phyloP scores from a whole-genome alignment of 2,113 vertebrate genomes.

The Tachysurus vachellii region DNA sequence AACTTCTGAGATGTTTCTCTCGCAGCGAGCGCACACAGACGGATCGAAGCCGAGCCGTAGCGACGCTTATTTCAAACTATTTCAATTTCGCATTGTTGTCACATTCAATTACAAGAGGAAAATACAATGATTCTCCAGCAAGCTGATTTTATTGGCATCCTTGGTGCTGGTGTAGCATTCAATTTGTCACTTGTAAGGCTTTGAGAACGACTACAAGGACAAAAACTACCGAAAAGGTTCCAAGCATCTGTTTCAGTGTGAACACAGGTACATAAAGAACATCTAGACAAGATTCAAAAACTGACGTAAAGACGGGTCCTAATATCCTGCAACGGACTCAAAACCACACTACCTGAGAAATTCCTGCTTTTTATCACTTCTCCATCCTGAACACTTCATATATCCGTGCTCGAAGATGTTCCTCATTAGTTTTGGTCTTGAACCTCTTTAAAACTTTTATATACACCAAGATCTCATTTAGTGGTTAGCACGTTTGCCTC shows the following conservation, averaged over 20 bases:
- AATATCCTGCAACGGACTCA: neutral
- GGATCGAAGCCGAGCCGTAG: neutral
- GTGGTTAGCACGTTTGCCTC: too few species aligned
- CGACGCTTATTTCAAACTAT: neutral
- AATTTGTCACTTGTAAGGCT: conserved; percentile 37
- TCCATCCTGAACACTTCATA: neutral
- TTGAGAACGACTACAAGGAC: neutral
- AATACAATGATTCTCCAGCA: conserved; percentile 32
- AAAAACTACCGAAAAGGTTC: conserved; percentile 3
- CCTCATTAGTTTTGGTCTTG: neutral
- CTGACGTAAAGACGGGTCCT: neutral
- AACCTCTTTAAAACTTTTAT: neutral
- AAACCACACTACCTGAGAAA: neutral
- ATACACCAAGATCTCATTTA: neutral
- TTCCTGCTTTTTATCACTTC: neutral
- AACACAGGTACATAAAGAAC: neutral
- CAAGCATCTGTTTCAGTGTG: neutral
- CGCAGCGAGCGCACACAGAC: neutral
- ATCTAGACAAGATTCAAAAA: neutral
- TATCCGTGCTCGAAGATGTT: neutral
- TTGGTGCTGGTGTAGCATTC: conserved; percentile 36
- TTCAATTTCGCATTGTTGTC: conserved; percentile 46
- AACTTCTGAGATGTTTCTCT: neutral
- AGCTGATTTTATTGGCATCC: conserved; percentile 47
- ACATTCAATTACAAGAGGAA: conserved; percentile 43